Base-by-base conservation (phyloP, 2,888 invertebrate species). In the Linhomoeus sp. region DNA sequence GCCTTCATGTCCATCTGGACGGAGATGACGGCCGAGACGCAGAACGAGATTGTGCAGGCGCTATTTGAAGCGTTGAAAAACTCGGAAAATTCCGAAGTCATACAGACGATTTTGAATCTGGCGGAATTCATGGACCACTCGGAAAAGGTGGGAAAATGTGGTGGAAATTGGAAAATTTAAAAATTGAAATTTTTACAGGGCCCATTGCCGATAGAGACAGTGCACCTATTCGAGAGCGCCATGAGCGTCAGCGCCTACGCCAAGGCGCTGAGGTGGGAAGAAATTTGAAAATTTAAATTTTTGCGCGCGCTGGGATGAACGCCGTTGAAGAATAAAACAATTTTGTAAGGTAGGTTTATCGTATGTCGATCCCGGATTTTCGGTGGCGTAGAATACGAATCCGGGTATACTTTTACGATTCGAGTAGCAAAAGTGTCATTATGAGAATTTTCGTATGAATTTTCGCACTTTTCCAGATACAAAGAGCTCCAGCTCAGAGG, bases 71-170 rank as follows among this genome's bases (percentile, higher is more conserved):
- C 94, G 0, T 69, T 97, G 9, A 78, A 79, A 49, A 61, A 58
- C 7, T 85, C 88, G 0, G 52, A 56, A 3, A 54, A 57, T 41
- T 48, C 56, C 1, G 62, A 62, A 40, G 56, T 61, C 3, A 54
- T 58, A 19, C 59, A 60, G 44, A 53, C 58, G 1, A 56, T 62
- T 39, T 73, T 99, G 17, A 97, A 97, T 70, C 71, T 99, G 51
- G 92, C 92, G 0, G 97, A 97, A 67, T 99, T 99, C 61, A 92
- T 97, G 88, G 97, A 97, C 60, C 97, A 97, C 64, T 94, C 92
- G 61, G 94, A 97, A 61, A 81, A 72, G 59, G 68, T 69, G 17
- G n/a, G 20, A 1, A 3, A 3, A 3, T 3, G 35, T 37, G 20
- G 14, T 19, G 7, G 19, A 22, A 1, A 20, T 15, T 17, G 48